Conservation (phyloP, 2,113 vertebrate genomes). For the Bostrychus sinensis region DNA sequence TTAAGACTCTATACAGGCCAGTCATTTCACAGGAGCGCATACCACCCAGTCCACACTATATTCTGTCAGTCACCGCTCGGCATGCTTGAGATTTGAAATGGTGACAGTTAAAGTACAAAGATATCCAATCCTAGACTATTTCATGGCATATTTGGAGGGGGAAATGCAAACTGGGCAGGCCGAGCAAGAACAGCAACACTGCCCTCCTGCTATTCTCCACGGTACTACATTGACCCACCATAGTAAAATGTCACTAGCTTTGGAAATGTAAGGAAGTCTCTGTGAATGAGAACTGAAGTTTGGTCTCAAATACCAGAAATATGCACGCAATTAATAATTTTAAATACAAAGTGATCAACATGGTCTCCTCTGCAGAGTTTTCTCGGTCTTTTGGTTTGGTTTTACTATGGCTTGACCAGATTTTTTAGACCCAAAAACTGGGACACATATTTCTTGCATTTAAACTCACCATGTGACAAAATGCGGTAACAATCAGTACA, state of each 20-base stretch:
- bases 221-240: constrained; percentile 53
- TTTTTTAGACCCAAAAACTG: no score
- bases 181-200: constrained; percentile 66
- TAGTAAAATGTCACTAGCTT: not conserved
- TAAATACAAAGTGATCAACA: no score
- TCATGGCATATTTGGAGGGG: constrained; percentile 76
- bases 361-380: no score
- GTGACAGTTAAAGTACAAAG: constrained; percentile 81
- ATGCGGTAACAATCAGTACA: no score
- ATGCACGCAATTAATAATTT: no score
- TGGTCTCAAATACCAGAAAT: no score
- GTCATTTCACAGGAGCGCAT: constrained; percentile 72
- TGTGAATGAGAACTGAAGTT: no score
- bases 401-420: no score
- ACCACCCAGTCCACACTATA: constrained; percentile 69
- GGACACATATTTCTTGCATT: no score
- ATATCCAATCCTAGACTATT: constrained; percentile 79
- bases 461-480: no score
- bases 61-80: constrained; percentile 70
- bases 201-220: constrained; percentile 66
- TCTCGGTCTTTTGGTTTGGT: no score
- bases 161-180: constrained; percentile 66
- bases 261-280: not conserved
- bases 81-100: constrained; percentile 76
- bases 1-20: constrained; percentile 74